Evolutionary conservation across 2,888 invertebrate species (phyloP), one percentile per base, ranked within the genome.

Genomic region (Cotesia congregata): DNA sequence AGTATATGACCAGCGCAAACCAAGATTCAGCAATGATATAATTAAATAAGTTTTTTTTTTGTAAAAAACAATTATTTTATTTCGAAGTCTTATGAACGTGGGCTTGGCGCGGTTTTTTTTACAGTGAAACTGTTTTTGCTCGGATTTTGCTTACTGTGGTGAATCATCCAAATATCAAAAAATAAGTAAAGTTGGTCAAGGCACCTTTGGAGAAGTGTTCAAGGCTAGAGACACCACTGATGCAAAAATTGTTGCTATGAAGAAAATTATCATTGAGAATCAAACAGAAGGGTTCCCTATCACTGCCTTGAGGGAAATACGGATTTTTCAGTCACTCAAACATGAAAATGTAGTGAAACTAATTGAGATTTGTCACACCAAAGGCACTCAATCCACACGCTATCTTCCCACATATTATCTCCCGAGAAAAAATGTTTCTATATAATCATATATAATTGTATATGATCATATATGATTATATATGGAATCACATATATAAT

Each of bases 271-370:
- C 3, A 99, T 99, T 98, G 99, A 99, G 86, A 99, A 99, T 90
- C 99, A 99, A 91, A 99, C 98, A 89, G 99, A 99, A 92, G 99
- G 99, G 70, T 99, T 99, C 89, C 99, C 99, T 0, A 99, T 99
- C 81, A 99, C 99, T 60, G 99, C 99, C 0, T 88, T 99, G 79
- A 92, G 99, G 83, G 99, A 99, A 92, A 98, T 99, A 77, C 94
- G 96, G 85, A 99, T 99, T 84, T 90, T 99, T 61, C 98, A 99
- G 87, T 91, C 97, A 15, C 89, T 99, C 0, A 97, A 98, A 89
- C 98, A 99, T 90, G 97, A 98, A 84, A 99, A 99, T 90, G 97
- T 99, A 2, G 98, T 99, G 0, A 97, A 97, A 90, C 92, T 99
- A 20, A 96, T 98, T 77, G 99, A 99, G 91, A 98, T 99, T 76